Conservation (phyloP, 2,113 vertebrate genomes). For the Psittacara wagleri region DNA sequence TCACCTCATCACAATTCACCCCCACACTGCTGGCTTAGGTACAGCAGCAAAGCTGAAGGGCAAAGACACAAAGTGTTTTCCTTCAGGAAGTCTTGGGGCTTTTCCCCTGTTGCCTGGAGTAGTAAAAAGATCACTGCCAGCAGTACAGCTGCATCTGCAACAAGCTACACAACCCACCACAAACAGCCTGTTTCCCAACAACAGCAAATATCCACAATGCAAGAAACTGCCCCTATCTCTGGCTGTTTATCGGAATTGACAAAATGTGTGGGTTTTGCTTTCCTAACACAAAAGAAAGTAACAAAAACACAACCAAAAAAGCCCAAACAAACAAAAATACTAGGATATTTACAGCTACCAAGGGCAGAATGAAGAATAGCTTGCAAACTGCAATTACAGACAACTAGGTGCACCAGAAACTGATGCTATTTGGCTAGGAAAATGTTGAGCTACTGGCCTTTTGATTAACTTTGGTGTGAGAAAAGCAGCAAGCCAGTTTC, state of each 20-base stretch:
- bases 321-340: neutral
- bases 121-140: neutral
- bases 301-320: neutral
- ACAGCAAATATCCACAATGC: neutral
- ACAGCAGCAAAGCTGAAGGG: neutral
- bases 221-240: neutral
- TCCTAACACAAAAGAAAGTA: neutral
- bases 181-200: neutral
- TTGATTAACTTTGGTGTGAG: accelerated
- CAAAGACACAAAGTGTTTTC: neutral
- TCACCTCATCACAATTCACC: neutral
- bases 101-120: neutral
- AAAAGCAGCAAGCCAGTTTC: neutral
- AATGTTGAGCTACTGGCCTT: neutral
- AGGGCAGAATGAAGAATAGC: neutral
- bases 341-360: neutral
- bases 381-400: neutral
- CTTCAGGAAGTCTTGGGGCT: neutral
- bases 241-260: neutral
- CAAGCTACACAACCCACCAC: neutral
- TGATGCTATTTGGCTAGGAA: neutral
- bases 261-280: neutral
- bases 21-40: neutral
- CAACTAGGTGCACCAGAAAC: accelerated
- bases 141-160: neutral